These are phyloP conservation scores for Caenorhabditis remanei DNA, from an alignment of 1,140 invertebrate genomes.

Conservation along the genomic window DNA sequence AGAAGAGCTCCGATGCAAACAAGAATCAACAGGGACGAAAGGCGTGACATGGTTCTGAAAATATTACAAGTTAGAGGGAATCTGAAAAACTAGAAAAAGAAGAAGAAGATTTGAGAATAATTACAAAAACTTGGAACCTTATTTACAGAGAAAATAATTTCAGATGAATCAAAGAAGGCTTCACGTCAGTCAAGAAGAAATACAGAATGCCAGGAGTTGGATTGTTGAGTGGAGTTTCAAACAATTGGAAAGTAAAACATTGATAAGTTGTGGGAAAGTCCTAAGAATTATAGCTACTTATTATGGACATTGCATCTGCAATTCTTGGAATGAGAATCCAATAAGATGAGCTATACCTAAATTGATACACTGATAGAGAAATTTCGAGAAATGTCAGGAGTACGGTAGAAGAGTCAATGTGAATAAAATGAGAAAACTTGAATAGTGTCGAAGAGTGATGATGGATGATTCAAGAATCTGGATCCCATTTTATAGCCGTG, in stretches of 20 bases:
- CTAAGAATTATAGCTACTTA: no score
- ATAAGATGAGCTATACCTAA: no score
- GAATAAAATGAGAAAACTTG: background rate
- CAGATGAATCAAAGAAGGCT: background rate
- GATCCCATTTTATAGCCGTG: constrained; percentile 37
- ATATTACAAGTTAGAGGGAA: background rate
- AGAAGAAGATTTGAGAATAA: background rate
- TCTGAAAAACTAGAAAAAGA: background rate
- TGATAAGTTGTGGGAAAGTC: no score
- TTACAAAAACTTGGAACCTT: background rate
- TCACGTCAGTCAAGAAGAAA: no score
- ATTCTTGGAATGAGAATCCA: no score
- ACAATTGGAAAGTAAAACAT: no score
- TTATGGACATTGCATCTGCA: no score
- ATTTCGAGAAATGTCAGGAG: no score
- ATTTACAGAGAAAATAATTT: background rate
- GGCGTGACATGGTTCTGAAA: constrained; percentile 35
- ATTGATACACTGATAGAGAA: no score
- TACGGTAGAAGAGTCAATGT: no score
- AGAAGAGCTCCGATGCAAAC: constrained; percentile 37
- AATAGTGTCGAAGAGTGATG: background rate
- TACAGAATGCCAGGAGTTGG: no score
- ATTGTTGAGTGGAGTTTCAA: no score
- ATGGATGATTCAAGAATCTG: constrained; percentile 12
- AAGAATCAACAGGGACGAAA: constrained; percentile 41